A percentile compares a stretch with the other conserved stretches of the same genome.
phyloP scores from a whole-genome alignment of 2,113 vertebrate species.

The Burhinus oedicnemus region DNA sequence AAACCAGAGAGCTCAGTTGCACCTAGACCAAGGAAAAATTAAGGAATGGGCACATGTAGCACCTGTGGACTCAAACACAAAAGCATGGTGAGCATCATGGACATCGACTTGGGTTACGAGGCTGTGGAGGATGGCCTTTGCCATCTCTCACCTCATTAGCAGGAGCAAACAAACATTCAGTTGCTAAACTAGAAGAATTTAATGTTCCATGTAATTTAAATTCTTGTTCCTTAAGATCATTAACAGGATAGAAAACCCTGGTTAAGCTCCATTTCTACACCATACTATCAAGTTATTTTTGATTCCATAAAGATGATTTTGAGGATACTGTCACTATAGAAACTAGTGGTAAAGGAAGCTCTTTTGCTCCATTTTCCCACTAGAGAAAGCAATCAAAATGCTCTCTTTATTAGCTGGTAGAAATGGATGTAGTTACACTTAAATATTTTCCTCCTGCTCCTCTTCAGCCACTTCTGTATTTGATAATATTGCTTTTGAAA shows the following conservation, averaged over 20 bases:
- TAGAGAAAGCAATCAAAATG: neutral
- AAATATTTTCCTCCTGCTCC: neutral
- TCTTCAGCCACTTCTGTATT: neutral
- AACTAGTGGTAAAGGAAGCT: slow-evolving; percentile 36
- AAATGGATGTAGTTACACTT: neutral
- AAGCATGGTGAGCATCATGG: neutral
- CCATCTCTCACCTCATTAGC: neutral
- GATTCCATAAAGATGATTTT: slow-evolving; percentile 24
- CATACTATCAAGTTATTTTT: slow-evolving; percentile 37
- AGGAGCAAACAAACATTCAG: neutral
- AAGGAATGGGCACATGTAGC: neutral
- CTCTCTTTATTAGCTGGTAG: neutral
- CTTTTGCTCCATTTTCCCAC: neutral
- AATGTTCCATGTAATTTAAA: slow-evolving; percentile 13
- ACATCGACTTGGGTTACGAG: neutral
- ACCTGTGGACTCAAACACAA: neutral
- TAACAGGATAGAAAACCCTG: slow-evolving; percentile 9
- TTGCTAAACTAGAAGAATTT: neutral
- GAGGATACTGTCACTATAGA: slow-evolving; percentile 62
- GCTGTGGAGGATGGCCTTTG: neutral
- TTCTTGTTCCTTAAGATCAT: neutral
- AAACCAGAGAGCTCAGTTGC: neutral
- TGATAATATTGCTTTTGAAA: neutral
- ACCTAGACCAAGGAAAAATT: neutral
- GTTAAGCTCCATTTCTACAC: neutral